These are phyloP conservation scores for Sitta carolinensis DNA, from an alignment of 2,797 vertebrate species.

Conservation along the genomic window DNA sequence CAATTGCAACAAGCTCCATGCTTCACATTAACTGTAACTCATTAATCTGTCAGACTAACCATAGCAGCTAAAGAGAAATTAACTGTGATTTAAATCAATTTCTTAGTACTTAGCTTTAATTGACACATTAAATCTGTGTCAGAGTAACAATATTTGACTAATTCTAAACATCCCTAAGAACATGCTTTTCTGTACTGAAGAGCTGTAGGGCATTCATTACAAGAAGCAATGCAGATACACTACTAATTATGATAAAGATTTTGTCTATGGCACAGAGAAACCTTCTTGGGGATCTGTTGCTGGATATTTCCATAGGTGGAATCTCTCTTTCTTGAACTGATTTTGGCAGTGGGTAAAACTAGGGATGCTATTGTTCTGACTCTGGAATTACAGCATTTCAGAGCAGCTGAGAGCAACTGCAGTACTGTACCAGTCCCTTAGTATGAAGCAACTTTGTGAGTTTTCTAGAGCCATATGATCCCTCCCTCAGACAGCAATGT, in stretches of 20 bases:
- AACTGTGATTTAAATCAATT: slow-evolving; percentile 52
- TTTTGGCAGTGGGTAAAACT: background rate
- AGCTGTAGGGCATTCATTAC: background rate
- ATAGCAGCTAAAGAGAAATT: slow-evolving; percentile 17
- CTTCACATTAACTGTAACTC: background rate
- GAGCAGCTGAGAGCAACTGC: background rate
- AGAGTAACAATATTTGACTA: slow-evolving; percentile 41
- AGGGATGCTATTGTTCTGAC: background rate
- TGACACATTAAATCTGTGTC: slow-evolving; percentile 34
- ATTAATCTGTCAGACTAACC: slow-evolving; percentile 25
- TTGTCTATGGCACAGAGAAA: background rate
- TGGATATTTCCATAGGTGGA: background rate
- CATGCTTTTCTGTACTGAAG: background rate
- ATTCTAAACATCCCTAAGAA: slow-evolving; percentile 33
- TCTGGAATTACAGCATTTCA: background rate
- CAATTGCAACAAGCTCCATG: background rate
- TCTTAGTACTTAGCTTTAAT: slow-evolving; percentile 37
- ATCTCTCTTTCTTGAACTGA: background rate
- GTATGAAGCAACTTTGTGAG: background rate
- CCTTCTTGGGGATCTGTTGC: background rate
- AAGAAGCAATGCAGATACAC: background rate
- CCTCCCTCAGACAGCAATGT: background rate
- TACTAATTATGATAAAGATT: background rate
- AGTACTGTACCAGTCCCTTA: background rate
- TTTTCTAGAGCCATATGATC: background rate